A percentile compares a stretch with the other conserved stretches of the same genome.
Conservation (phyloP, 2,888 invertebrate genomes). For the Latheticus oryzae region DNA sequence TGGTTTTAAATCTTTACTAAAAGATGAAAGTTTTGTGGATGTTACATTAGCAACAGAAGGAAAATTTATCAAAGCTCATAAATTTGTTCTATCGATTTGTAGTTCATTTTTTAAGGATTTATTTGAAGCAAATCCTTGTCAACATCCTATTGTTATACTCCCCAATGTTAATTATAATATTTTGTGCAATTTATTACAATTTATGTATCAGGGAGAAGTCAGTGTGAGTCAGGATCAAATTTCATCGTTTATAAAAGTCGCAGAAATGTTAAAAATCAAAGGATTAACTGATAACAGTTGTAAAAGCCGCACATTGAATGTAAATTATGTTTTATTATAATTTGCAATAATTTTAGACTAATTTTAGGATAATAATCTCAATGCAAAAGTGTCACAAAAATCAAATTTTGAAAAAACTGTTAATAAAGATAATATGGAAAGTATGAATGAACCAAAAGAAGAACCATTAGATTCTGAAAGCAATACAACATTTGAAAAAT, state of each 20-base stretch:
- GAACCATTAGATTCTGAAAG: slow-evolving; percentile 59
- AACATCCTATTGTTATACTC: slow-evolving; percentile 79
- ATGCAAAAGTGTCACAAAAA: too few relatives aligned
- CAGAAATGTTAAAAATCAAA: slow-evolving; percentile 63
- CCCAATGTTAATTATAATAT: slow-evolving; percentile 78
- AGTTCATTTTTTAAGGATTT: slow-evolving; percentile 82
- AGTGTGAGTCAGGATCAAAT: slow-evolving; percentile 69
- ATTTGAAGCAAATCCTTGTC: slow-evolving; percentile 78
- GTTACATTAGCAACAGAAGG: slow-evolving; percentile 82
- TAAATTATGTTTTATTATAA: too few relatives aligned
- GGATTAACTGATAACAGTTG: slow-evolving; percentile 62
- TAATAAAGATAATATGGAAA: too few relatives aligned
- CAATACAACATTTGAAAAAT: slow-evolving; percentile 48
- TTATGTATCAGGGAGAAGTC: slow-evolving; percentile 81
- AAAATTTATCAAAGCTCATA: slow-evolving; percentile 80
- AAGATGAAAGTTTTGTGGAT: slow-evolving; percentile 79
- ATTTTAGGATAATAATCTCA: too few relatives aligned
- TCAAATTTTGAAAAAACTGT: too few relatives aligned
- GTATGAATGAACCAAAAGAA: slow-evolving; percentile 61
- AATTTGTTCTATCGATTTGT: slow-evolving; percentile 81
- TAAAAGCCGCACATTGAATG: too few relatives aligned
- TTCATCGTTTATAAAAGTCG: slow-evolving; percentile 63
- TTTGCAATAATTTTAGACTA: too few relatives aligned
- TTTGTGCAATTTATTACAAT: slow-evolving; percentile 74
- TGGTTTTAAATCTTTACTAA: slow-evolving; percentile 77